Base-by-base conservation (phyloP, 2,888 invertebrate species). In the Lochmaea crataegi region DNA sequence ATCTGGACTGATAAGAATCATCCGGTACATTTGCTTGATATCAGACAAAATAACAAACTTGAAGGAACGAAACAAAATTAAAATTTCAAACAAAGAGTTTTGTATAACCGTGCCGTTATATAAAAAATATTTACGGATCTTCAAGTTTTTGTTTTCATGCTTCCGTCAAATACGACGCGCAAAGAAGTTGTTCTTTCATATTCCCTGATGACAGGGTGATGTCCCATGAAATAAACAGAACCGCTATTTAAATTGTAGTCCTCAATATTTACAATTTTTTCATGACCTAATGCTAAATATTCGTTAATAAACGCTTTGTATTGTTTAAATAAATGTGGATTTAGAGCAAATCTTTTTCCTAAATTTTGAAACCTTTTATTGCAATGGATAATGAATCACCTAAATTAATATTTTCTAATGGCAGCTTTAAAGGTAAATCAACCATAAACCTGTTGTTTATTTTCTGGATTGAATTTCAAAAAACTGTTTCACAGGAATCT, bases 351-450 rank as follows among this genome's bases (percentile, higher is more conserved):
- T 26, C 26, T 45, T 56, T 56, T 67, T 67, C 57, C 38, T 53
- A 67, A 51, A 38, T 67, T 53, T 67, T 67, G 22, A 56, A 67
- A 67, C 57, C 67, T 16, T 56, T 56, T 56, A 9, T 41, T n/a
- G 67, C 57, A 38, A 67, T 56, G 56, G 32, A 56, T 32, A 67
- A 67, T 53, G 57, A 53, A 16, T 67, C 57, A 56, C 67, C 67
- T 16, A 57, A 22, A 38, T 41, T 38, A 56, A 67, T 16, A 56
- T 67, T 26, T 26, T 45, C 45, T 42, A 65, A 12, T 14, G n/a
- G 48, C 48, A 48, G 45, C 65, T 67, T 67, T 18, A 57, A 57
- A 38, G 57, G 57, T 26, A 56, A 32, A 1, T 16, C 7, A 38
- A 67, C 67, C 18, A 56, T 53, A 56, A n/a, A n/a, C n/a, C n/a